phyloP scores from a whole-genome alignment of 1,140 invertebrate genomes.

The Lysiphlebus fabarum region DNA sequence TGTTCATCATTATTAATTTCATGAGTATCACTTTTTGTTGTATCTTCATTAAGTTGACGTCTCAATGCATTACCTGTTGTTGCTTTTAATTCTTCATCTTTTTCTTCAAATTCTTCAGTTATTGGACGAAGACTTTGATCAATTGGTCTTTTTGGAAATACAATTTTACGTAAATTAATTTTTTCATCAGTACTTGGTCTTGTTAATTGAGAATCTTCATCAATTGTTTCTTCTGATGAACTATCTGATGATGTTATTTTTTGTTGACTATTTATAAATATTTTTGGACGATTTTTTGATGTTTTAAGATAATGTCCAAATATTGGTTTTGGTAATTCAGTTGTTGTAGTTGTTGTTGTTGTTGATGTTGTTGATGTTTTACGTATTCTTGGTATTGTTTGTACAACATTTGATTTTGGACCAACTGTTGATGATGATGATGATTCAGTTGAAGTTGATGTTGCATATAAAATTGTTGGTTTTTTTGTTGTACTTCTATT shows the following conservation, averaged over 20 bases:
- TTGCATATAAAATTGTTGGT: slow-evolving; percentile 46
- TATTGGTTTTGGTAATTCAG: slow-evolving; percentile 38
- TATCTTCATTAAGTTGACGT: slow-evolving; percentile 58
- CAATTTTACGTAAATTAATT: slow-evolving; percentile 40
- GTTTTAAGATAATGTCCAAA: slow-evolving; percentile 36
- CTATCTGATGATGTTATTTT: slow-evolving; percentile 28
- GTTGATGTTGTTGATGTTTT: slow-evolving; percentile 41
- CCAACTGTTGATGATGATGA: slow-evolving; percentile 31
- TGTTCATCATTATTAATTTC: slow-evolving; percentile 57
- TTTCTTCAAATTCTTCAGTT: slow-evolving; percentile 45
- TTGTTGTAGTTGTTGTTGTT: slow-evolving; percentile 39
- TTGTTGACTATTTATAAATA: slow-evolving; percentile 50
- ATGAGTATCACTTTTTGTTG: slow-evolving; percentile 42
- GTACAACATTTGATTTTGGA: slow-evolving; percentile 55
- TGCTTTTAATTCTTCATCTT: slow-evolving; percentile 41
- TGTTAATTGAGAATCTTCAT: slow-evolving; percentile 48
- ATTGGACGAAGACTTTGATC: slow-evolving; percentile 45
- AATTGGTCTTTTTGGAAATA: slow-evolving; percentile 51
- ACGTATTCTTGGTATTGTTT: slow-evolving; percentile 60
- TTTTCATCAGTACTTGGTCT: slow-evolving; percentile 44
- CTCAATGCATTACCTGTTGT: slow-evolving; percentile 55
- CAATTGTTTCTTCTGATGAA: slow-evolving; percentile 38
- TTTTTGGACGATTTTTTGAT: slow-evolving; percentile 40
- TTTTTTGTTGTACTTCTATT: slow-evolving; percentile 47
- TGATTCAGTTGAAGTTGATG: slow-evolving; percentile 53